These are phyloP conservation scores for Philantomba maxwellii DNA, from an alignment of 2,113 vertebrate species.

Conservation along the genomic window DNA sequence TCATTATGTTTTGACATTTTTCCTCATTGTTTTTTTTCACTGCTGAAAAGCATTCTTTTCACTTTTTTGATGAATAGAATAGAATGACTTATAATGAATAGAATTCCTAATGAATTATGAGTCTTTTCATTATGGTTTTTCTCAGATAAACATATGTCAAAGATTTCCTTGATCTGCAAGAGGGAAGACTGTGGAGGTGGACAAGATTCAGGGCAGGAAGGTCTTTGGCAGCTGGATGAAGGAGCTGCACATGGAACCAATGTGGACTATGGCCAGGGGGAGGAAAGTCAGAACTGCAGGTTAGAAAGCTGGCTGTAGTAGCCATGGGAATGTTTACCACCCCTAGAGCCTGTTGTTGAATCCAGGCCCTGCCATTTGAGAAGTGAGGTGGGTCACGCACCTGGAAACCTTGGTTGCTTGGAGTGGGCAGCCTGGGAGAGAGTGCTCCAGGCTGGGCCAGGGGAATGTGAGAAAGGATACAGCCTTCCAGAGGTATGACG, in stretches of 20 bases:
- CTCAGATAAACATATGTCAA: neutral
- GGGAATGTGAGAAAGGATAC: neutral
- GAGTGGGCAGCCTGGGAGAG: neutral
- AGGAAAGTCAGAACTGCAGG: neutral
- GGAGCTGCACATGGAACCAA: neutral
- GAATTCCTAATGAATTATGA: neutral
- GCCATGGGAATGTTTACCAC: neutral
- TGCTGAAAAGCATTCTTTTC: neutral
- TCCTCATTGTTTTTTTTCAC: neutral
- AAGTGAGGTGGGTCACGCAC: neutral
- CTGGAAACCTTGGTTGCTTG: neutral
- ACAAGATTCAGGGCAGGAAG: neutral
- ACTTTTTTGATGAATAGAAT: neutral
- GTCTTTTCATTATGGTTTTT: neutral
- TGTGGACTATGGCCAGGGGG: neutral
- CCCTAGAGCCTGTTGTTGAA: neutral
- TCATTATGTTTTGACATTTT: neutral
- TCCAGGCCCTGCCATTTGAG: neutral
- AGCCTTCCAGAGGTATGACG: neutral
- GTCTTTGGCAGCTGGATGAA: neutral
- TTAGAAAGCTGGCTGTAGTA: neutral
- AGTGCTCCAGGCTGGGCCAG: neutral
- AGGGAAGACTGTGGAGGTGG: neutral
- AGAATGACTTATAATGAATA: neutral
- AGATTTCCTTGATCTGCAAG: neutral